phyloP scores from a whole-genome alignment of 23 tunicate genomes.

The Botrylloides violaceus region DNA sequence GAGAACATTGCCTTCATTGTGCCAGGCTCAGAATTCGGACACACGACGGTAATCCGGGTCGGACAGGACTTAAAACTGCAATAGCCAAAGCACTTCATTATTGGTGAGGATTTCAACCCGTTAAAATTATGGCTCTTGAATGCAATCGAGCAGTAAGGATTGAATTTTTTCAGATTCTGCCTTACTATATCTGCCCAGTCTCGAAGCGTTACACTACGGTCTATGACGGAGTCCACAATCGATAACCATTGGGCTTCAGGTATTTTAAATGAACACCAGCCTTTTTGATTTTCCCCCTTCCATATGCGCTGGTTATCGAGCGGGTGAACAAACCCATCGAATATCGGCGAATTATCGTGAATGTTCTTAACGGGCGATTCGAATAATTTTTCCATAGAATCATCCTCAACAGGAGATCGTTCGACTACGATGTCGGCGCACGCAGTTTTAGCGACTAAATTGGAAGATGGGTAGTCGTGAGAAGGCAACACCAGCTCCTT shows the following conservation, averaged over 20 bases:
- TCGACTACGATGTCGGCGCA: too few species aligned
- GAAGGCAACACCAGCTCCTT: too few species aligned
- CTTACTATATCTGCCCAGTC: conserved; percentile 8
- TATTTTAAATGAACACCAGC: not conserved
- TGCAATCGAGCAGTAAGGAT: not conserved
- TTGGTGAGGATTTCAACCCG: not conserved
- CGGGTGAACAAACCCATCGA: too few species aligned
- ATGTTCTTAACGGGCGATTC: too few species aligned
- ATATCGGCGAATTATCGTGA: too few species aligned
- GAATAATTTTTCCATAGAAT: too few species aligned
- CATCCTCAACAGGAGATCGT: too few species aligned
- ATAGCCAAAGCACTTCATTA: not conserved
- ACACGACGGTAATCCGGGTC: not conserved
- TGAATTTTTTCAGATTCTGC: not conserved
- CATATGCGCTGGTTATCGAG: not conserved
- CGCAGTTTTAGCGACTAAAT: too few species aligned
- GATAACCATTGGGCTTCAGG: not conserved
- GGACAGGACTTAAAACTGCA: conserved; percentile 1
- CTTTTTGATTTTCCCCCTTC: not conserved
- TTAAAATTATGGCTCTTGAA: conserved; percentile 15
- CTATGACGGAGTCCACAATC: not conserved
- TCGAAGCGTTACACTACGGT: not conserved
- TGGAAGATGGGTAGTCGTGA: too few species aligned
- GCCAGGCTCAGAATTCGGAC: not conserved
- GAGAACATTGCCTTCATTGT: not conserved